Base-by-base conservation (phyloP, 30 jellyfish, hydroid and myxozoan species). In the Aurelia coerulea region DNA sequence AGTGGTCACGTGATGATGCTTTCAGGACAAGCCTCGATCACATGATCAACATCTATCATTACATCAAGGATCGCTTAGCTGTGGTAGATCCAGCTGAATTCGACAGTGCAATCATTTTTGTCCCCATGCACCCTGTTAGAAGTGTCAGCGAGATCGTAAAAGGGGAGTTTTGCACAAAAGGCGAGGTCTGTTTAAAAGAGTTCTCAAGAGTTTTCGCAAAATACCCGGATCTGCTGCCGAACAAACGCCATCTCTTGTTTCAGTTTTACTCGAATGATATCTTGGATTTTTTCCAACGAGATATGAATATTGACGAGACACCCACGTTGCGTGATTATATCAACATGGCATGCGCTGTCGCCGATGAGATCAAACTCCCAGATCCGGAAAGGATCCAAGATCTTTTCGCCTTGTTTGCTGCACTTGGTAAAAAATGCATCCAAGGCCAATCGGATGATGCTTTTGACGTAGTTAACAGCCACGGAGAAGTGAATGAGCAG, bases 281-380 rank as follows among this genome's bases (percentile, higher is more conserved):
- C 78, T 65, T 54, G 7, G 83, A 85, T 23, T 91, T 91, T 78
- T 91, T 91, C 68, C 81, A 58, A 29, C n/a, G 5, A 7, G 58
- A 33, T 42, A 49, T 91, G 81, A 81, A 76, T 12, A 81, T 91
- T 6, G 90, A 80, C 75, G 52, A 23, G 37, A 84, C 82, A 11
- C 98, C 98, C 5, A 85, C 90, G 14, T 54, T 84, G 51, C 80
- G 90, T 3, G 98, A 91, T 41, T 91, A 91, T 62, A 32, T 91
- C 67, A 79, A 73, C 62, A 72, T 86, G 73, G 90, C 91, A 50
- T 60, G 86, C 16, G 81, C 80, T 7, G 63, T 91, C 13, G 96
- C 94, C 35, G 90, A 81, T 54, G 83, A 80, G 23, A 85, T 85
- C 19, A 72, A 64, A 62, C 93, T 91, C 13, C 98, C 98, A 19